Conservation (phyloP, 2,797 vertebrate species). For the Scomberomorus guttatus region DNA sequence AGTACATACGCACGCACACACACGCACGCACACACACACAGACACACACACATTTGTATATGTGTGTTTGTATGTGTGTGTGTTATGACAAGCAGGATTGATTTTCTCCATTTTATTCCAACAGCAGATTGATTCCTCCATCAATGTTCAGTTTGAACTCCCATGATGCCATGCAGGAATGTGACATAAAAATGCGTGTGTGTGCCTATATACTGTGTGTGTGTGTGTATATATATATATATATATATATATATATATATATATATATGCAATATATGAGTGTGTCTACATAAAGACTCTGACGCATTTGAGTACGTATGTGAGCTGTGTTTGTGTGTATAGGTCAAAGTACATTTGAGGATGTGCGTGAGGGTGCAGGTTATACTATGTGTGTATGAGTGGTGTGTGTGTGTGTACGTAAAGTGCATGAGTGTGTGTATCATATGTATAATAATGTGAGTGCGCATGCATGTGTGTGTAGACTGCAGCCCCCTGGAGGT, state of each 20-base stretch:
- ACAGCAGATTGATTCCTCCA: constrained; percentile 58
- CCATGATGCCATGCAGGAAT: constrained; percentile 56
- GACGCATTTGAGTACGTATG: neutral
- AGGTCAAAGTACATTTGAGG: constrained; percentile 5
- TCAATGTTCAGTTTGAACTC: constrained; percentile 59
- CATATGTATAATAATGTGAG: constrained; percentile 16
- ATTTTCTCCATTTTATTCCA: constrained; percentile 53
- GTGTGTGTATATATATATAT: too few relatives aligned
- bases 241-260: too few relatives aligned
- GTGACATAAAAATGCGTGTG: neutral
- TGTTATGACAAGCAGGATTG: constrained; percentile 67
- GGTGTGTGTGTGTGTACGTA: constrained; percentile 2
- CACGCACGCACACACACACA: constrained; percentile 14
- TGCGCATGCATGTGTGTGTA: constrained; percentile 31
- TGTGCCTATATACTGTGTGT: neutral
- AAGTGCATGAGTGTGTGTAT: neutral
- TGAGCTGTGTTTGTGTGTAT: constrained; percentile 17
- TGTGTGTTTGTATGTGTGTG: constrained; percentile 29
- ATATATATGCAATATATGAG: too few relatives aligned
- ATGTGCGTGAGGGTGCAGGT: neutral
- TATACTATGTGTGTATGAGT: neutral
- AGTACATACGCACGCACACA: constrained; percentile 34
- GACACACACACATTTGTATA: neutral
- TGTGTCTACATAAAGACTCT: neutral
- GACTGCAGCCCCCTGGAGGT: constrained; percentile 62